These are phyloP conservation scores for Drosophila guanche DNA, from an alignment of 1,140 invertebrate genomes.

Conservation along the genomic window DNA sequence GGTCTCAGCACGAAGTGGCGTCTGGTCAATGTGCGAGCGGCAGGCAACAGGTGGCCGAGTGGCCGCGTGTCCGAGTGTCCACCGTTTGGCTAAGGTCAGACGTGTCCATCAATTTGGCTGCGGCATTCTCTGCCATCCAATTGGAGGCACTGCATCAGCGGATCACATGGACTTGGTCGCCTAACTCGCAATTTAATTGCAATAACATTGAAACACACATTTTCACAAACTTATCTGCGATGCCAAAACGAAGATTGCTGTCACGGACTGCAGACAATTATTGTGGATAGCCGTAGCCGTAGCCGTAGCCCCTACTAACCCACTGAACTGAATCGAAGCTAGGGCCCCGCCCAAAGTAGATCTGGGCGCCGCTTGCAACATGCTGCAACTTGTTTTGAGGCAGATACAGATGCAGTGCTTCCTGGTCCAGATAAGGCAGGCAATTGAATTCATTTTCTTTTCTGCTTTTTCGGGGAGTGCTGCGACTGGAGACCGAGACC, in stretches of 20 bases:
- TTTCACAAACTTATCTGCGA: too few relatives aligned
- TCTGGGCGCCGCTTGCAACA: constrained; percentile 39
- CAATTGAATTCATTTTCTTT: constrained; percentile 53
- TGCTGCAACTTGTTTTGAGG: constrained; percentile 37
- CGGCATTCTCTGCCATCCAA: constrained; percentile 51
- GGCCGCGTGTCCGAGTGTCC: constrained; percentile 11
- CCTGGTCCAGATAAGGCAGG: constrained; percentile 68
- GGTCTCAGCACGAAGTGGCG: constrained; percentile 12
- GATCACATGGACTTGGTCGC: constrained; percentile 44
- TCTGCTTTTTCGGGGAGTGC: constrained; percentile 53
- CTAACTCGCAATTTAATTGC: constrained; percentile 30
- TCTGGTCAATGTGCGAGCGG: constrained; percentile 41
- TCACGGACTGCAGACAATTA: not conserved
- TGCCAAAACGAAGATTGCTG: constrained; percentile 10
- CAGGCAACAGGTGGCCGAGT: constrained; percentile 59
- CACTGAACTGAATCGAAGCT: constrained; percentile 62
- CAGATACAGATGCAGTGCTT: constrained; percentile 50
- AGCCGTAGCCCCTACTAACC: constrained; percentile 53
- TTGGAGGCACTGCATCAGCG: constrained; percentile 41
- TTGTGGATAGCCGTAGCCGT: constrained; percentile 3
- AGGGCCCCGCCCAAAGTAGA: constrained; percentile 16
- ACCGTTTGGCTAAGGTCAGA: constrained; percentile 57
- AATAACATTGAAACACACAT: constrained; percentile 58
- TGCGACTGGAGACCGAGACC: not conserved
- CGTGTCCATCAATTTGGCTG: constrained; percentile 61